Base-by-base conservation (phyloP, 2,888 invertebrate genomes). In the Caenorhabditis sp. region DNA sequence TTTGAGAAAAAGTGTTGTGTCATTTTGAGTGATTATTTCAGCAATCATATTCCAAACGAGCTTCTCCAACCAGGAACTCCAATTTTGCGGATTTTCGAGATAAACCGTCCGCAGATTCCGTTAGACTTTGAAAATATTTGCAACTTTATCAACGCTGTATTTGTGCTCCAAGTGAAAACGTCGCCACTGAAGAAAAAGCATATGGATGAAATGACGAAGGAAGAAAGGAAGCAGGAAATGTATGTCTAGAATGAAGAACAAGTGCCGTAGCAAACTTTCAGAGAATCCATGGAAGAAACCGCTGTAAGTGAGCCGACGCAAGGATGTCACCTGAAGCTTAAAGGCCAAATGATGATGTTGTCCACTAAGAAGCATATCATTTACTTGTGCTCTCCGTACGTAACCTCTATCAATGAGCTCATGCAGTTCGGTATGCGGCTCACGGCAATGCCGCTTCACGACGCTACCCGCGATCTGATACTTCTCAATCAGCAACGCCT, bases 141-240 rank as follows among this genome's bases (percentile, higher is more conserved):
- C 76, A 87, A 88, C 70, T 88, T 88, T 70, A 88, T 88, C 72
- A 88, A 88, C 70, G 87, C 87, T 7, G 88, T 88, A 7, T 88
- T 88, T 59, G 88, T 88, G 3, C 77, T 88, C 0, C 86, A 88
- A 65, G 84, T 87, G 20, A 80, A 83, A 24, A 79, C 80, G 11
- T 76, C 81, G 9, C 84, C 83, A 4, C 46, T 66, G 32, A 61
- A 62, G 15, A 73, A 68, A 22, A 73, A 68, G 30, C 48, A 70
- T 46, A 43, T 58, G 65, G 65, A 59, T 52, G 63, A 53, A 27
- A 55, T 65, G 62, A 43, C 71, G 3, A 37, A 61, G 46, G 62
- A 55, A 30, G 62, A 71, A 7, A 24, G 27, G 15, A 17, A 52
- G 30, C 50, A 65, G 15, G 68, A 62, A 53, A 55, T 53, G 65